phyloP scores from a whole-genome alignment of 2,888 invertebrate species.

The Artemia sinica region DNA sequence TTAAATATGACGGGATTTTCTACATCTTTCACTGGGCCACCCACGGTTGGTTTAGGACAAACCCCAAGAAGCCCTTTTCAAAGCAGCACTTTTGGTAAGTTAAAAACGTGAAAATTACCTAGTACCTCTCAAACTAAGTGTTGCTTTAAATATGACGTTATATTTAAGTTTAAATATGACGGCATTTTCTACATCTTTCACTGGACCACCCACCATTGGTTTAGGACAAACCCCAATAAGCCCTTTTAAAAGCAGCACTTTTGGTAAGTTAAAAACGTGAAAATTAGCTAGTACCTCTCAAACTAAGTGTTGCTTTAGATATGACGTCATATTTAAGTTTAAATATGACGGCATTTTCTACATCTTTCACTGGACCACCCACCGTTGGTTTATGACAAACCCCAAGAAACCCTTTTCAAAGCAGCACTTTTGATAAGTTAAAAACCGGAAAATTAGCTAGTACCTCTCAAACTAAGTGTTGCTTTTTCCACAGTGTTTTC shows the following conservation, averaged over 20 bases:
- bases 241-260: background rate
- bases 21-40: background rate
- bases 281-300: too few relatives aligned
- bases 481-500: too few relatives aligned
- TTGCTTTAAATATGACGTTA: too few relatives aligned
- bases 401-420: background rate
- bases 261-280: background rate
- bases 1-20: background rate
- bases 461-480: too few relatives aligned
- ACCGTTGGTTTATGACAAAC: background rate
- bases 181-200: background rate
- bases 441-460: too few relatives aligned
- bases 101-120: too few relatives aligned
- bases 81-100: background rate
- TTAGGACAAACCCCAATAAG: background rate
- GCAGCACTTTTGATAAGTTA: background rate
- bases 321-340: background rate
- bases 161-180: background rate
- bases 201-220: background rate
- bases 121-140: too few relatives aligned
- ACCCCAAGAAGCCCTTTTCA: background rate
- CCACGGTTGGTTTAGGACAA: background rate
- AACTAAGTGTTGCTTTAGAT: too few relatives aligned
- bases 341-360: background rate
- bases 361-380: conserved; percentile 1